Percentiles rank a stretch among this genome's conserved stretches.
Evolutionary conservation across 2,888 invertebrate species (phyloP).

Genomic region (Minunthozetes semirufus): DNA sequence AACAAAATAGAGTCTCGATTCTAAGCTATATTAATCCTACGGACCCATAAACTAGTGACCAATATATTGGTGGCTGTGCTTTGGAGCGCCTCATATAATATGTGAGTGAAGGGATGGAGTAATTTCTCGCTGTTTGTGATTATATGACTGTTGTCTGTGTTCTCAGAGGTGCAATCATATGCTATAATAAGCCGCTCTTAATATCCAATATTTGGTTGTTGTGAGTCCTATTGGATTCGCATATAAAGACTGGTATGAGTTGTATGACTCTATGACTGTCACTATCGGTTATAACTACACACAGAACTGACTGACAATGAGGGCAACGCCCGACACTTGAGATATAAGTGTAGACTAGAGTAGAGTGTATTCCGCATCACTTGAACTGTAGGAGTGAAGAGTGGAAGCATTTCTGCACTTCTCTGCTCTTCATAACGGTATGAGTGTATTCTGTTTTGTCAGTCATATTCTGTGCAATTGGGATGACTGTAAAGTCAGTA

Average conservation of each 20-base stretch:
- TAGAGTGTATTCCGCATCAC: not conserved
- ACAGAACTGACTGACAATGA: not conserved
- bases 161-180: conserved; percentile 11
- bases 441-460: too few relatives aligned
- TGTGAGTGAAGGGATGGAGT: not conserved
- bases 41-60: conserved; percentile 30
- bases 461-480: too few relatives aligned
- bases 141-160: conserved; percentile 7
- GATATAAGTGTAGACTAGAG: not conserved
- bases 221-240: not conserved
- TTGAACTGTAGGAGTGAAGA: conserved; percentile 2
- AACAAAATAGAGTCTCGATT: not conserved
- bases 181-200: not conserved
- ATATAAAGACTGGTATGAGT: not conserved
- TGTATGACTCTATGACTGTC: conserved; percentile 7
- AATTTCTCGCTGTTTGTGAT: conserved; percentile 19
- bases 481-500: not conserved
- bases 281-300: not conserved
- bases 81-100: conserved; percentile 3
- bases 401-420: not conserved
- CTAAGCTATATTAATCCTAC: conserved; percentile 28
- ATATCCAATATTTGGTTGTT: conserved; percentile 1
- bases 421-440: not conserved
- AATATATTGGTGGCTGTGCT: conserved; percentile 19
- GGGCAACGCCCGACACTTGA: conserved; percentile 14